Evolutionary conservation across 1,140 invertebrate species (phyloP), one percentile per base, ranked within the genome.

Genomic region (Elymnias hypermnestra): DNA sequence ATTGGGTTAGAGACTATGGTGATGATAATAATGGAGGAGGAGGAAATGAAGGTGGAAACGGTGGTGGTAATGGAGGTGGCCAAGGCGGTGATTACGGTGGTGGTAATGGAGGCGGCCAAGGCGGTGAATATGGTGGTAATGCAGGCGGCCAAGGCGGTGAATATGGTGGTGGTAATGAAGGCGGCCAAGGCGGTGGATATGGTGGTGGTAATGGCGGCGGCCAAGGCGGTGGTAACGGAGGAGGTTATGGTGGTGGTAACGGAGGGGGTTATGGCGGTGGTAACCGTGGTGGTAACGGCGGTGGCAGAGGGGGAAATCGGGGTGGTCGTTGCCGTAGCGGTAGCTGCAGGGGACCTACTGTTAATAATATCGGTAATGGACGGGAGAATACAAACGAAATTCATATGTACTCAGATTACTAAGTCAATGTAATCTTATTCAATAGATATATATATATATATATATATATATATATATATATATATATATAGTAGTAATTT

Each of bases 21-120:
- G 23, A n/a, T 25, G 23, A n/a, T 25, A 25, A 25, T 8, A n/a
- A n/a, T 8, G 23, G 23, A 2, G 23, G 23, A 2, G 35, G 44
- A 0, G 25, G 23, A 0, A 7, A 29, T 7, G 6, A 19, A 2
- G 36, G 48, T 0, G 48, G 42, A 0, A 29, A n/a, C 14, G 26
- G 39, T 5, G 39, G 17, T 8, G 38, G 36, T 9, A n/a, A 39
- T 12, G 36, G 43, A 4, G 26, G 44, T 8, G 53, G 52, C 8
- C 29, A 45, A 9, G 18, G 47, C 23, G 33, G 38, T 8, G 42
- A 44, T 2, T 18, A 33, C 10, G 39, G 47, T 21, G 12, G 42
- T 23, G 42, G 42, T 22, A 8, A 3, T 8, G 23, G 23, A 2
- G 23, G 23, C 9, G 23, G 23, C 7, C 2, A 25, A 6, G 23